These are phyloP conservation scores for Eira barbara DNA, from an alignment of 2,113 vertebrate species.

Conservation along the genomic window DNA sequence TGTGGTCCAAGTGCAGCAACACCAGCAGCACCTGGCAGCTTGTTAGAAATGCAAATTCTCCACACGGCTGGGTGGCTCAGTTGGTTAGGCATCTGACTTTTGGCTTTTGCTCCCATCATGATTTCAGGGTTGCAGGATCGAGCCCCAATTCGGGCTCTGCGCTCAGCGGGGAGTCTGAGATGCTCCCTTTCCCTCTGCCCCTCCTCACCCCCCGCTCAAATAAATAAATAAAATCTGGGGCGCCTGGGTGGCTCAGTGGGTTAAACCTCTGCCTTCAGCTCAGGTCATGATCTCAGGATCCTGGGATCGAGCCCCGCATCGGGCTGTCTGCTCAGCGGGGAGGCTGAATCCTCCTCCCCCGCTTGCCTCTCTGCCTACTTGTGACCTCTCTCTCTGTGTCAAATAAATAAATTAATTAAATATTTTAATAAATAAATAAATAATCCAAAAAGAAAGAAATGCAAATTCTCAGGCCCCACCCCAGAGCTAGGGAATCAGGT, in stretches of 20 bases:
- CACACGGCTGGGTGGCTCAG: background rate
- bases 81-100: background rate
- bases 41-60: background rate
- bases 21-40: background rate
- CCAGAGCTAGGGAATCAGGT: background rate
- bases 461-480: background rate
- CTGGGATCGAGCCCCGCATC: too few relatives aligned
- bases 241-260: too few relatives aligned
- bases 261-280: too few relatives aligned
- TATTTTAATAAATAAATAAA: background rate
- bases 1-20: background rate
- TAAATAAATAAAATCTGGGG: background rate
- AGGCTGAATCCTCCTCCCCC: too few relatives aligned
- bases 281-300: too few relatives aligned
- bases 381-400: too few relatives aligned
- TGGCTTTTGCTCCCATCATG: background rate
- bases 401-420: background rate
- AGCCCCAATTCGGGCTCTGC: background rate
- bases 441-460: background rate
- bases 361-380: too few relatives aligned
- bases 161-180: background rate
- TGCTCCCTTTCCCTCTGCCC: background rate
- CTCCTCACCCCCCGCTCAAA: too few relatives aligned
- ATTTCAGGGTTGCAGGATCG: background rate
- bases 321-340: too few relatives aligned